Conservation (phyloP, 1,140 invertebrate genomes). For the Drosophila prosaltans region DNA sequence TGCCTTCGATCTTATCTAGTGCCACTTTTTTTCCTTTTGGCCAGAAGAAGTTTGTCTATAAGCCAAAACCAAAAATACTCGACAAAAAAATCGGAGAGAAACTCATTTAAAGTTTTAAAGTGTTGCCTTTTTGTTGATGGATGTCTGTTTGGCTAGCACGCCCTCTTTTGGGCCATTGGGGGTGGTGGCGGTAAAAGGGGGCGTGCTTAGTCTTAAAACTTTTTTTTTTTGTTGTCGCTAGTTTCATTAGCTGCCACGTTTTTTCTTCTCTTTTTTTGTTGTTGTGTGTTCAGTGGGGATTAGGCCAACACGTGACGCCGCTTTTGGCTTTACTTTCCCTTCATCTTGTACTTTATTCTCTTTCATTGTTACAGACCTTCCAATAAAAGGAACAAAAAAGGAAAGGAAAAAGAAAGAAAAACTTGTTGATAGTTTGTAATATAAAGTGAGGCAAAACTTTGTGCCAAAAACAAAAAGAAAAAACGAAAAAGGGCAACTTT, state of each 20-base stretch:
- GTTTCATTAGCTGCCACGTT: conserved; percentile 56
- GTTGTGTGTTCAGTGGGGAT: conserved; percentile 27
- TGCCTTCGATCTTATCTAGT: conserved; percentile 25
- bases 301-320: conserved; percentile 61
- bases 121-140: conserved; percentile 69
- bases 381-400: conserved; percentile 1
- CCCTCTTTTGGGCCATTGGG: conserved; percentile 1
- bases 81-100: conserved; percentile 32
- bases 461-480: conserved; percentile 1
- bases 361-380: neutral
- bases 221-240: conserved; percentile 32
- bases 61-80: neutral
- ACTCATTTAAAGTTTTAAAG: conserved; percentile 80
- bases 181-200: neutral
- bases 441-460: conserved; percentile 14
- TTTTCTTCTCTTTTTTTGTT: neutral
- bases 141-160: conserved; percentile 42
- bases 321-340: conserved; percentile 30
- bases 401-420: conserved; percentile 27
- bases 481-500: conserved; percentile 44
- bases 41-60: conserved; percentile 33
- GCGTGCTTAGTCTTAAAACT: conserved; percentile 25
- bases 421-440: conserved; percentile 66
- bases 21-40: conserved; percentile 15
- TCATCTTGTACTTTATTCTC: neutral